A percentile compares a stretch with the other conserved stretches of the same genome.
Conservation (phyloP, 1,140 invertebrate species). For the Aphaenogaster rudis region DNA sequence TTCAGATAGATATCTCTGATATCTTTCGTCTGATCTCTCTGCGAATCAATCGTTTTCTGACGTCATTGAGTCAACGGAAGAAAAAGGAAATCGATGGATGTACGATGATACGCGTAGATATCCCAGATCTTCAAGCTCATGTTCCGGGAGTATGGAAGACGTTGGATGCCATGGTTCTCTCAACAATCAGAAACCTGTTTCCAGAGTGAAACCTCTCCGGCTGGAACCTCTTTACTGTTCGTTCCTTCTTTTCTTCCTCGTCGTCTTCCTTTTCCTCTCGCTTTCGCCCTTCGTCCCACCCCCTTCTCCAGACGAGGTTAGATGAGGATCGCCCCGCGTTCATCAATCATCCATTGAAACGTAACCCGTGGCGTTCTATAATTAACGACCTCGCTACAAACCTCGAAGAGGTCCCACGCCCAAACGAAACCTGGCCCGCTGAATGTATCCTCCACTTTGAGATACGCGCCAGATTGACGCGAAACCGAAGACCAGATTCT, state of each 20-base stretch:
- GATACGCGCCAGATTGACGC: slow-evolving; percentile 63
- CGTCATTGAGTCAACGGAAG: slow-evolving; percentile 54
- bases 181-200: slow-evolving; percentile 79
- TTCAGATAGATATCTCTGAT: not conserved
- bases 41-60: slow-evolving; percentile 54
- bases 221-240: slow-evolving; percentile 70
- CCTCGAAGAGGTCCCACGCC: slow-evolving; percentile 75
- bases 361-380: slow-evolving; percentile 81
- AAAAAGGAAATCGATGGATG: slow-evolving; percentile 38
- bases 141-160: slow-evolving; percentile 75
- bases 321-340: slow-evolving; percentile 77
- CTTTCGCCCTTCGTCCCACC: slow-evolving; percentile 37
- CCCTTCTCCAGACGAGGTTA: slow-evolving; percentile 67
- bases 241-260: slow-evolving; percentile 61
- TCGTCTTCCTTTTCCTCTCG: slow-evolving; percentile 62
- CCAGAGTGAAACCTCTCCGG: slow-evolving; percentile 71
- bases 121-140: slow-evolving; percentile 56
- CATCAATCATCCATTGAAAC: slow-evolving; percentile 83
- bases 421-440: slow-evolving; percentile 69
- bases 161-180: slow-evolving; percentile 68
- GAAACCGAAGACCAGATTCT: slow-evolving; percentile 62
- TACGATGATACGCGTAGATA: slow-evolving; percentile 61
- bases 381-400: slow-evolving; percentile 79
- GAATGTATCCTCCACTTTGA: slow-evolving; percentile 46
- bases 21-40: not conserved